These are phyloP conservation scores for Lithodes maja DNA, from an alignment of 2,888 invertebrate genomes.

Conservation along the genomic window DNA sequence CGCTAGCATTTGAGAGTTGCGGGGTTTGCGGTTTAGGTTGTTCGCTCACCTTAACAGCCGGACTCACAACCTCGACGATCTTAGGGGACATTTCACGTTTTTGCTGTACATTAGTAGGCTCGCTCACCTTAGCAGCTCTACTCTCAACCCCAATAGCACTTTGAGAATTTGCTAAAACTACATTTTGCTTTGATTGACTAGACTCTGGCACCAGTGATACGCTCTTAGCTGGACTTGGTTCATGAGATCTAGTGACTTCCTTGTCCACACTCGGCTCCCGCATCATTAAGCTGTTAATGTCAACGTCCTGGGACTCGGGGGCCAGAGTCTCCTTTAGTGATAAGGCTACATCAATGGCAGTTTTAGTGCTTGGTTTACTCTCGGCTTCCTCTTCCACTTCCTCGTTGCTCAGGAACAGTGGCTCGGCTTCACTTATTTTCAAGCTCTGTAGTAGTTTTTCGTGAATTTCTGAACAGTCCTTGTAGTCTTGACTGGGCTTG, in stretches of 20 bases:
- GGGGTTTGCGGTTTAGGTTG: background rate
- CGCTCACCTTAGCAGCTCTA: background rate
- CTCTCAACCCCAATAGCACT: background rate
- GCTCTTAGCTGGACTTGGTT: conserved; percentile 35
- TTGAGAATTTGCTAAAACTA: background rate
- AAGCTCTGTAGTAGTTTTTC: conserved; percentile 56
- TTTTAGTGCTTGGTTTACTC: conserved; percentile 31
- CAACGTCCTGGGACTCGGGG: conserved; percentile 53
- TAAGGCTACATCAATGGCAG: conserved; percentile 58
- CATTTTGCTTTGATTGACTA: background rate
- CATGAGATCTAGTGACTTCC: background rate
- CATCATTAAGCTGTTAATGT: conserved; percentile 32
- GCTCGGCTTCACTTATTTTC: conserved; percentile 54
- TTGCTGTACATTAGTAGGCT: too few relatives aligned
- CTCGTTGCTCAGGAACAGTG: conserved; percentile 33
- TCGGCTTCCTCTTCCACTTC: conserved; percentile 18
- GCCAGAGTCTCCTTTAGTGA: conserved; percentile 39
- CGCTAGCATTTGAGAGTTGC: background rate
- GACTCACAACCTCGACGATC: too few relatives aligned
- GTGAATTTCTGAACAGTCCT: conserved; percentile 46
- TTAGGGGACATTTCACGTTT: background rate
- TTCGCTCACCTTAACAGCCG: background rate
- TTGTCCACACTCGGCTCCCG: conserved; percentile 38
- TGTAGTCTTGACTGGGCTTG: conserved; percentile 36
- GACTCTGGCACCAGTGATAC: background rate